phyloP scores from a whole-genome alignment of 2,113 vertebrate species.

The Forbesichthys agassizii region DNA sequence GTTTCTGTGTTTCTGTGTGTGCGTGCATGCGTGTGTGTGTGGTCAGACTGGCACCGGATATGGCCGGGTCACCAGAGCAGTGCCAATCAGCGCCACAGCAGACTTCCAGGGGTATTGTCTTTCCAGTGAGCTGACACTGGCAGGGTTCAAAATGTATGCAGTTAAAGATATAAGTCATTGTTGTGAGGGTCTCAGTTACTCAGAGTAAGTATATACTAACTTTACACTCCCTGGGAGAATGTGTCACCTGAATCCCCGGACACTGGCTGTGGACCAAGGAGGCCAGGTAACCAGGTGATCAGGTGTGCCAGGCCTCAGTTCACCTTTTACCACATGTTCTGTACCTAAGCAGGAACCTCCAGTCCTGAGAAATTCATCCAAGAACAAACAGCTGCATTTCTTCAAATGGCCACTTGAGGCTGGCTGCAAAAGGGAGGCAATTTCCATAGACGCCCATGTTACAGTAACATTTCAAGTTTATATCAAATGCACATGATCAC shows the following conservation, averaged over 20 bases:
- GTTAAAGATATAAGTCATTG: slow-evolving; percentile 8
- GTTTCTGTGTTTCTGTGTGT: too few species aligned
- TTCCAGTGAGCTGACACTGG: slow-evolving; percentile 46
- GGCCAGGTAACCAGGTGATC: slow-evolving; percentile 15
- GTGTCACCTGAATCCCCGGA: slow-evolving; percentile 36
- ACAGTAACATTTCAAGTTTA: too few species aligned
- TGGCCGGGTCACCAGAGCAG: slow-evolving; percentile 17
- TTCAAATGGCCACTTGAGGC: too few species aligned
- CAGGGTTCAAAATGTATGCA: slow-evolving; percentile 31
- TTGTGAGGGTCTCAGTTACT: slow-evolving; percentile 37
- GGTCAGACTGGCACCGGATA: slow-evolving; percentile 16
- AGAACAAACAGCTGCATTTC: too few species aligned
- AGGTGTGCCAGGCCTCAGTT: slow-evolving; percentile 5
- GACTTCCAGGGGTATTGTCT: slow-evolving; percentile 17
- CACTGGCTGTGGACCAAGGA: background rate
- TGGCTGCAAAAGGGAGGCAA: too few species aligned
- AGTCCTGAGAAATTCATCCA: too few species aligned
- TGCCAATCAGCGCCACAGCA: slow-evolving; percentile 29
- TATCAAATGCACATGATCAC: too few species aligned
- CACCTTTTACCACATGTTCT: background rate
- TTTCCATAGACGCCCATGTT: too few species aligned
- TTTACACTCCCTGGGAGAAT: background rate
- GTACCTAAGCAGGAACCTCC: too few species aligned
- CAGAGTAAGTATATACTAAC: slow-evolving; percentile 20
- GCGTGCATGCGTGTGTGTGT: background rate